Evolutionary conservation across 2,888 invertebrate genomes (phyloP).

Genomic region (Blera fallax): DNA sequence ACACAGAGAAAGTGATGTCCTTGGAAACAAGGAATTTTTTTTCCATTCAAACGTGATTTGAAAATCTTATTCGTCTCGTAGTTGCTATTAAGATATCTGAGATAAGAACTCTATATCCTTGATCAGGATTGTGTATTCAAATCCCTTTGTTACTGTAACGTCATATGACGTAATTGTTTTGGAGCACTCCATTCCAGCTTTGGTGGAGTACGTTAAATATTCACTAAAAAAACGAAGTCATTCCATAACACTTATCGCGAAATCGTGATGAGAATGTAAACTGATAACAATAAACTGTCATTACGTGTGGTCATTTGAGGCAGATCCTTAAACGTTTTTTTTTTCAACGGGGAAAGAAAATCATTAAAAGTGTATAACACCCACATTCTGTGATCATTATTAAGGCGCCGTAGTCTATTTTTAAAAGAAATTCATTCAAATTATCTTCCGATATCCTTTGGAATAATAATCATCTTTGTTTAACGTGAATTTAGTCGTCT

Average conservation of each 20-base stretch:
- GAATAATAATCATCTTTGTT: background rate
- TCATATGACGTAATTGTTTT: constrained; percentile 2
- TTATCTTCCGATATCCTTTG: background rate
- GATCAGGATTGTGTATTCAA: background rate
- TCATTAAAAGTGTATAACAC: background rate
- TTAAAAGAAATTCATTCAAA: background rate
- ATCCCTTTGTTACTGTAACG: background rate
- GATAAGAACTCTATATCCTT: background rate
- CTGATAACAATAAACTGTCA: background rate
- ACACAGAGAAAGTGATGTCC: background rate
- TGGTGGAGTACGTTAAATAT: background rate
- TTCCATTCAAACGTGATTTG: constrained; percentile 23
- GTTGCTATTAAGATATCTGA: constrained; percentile 1
- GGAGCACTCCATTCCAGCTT: background rate
- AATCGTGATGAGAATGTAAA: constrained; percentile 21
- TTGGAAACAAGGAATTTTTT: background rate
- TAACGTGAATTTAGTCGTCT: background rate
- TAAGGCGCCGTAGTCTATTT: background rate
- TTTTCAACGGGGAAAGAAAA: background rate
- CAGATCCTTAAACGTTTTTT: background rate
- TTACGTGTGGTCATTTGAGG: constrained; percentile 24
- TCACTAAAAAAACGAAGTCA: background rate
- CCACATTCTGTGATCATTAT: background rate
- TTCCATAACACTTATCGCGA: background rate
- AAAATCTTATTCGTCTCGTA: background rate